Conservation (phyloP, 2,888 invertebrate species). For the Cosmorhoe ocellata region DNA sequence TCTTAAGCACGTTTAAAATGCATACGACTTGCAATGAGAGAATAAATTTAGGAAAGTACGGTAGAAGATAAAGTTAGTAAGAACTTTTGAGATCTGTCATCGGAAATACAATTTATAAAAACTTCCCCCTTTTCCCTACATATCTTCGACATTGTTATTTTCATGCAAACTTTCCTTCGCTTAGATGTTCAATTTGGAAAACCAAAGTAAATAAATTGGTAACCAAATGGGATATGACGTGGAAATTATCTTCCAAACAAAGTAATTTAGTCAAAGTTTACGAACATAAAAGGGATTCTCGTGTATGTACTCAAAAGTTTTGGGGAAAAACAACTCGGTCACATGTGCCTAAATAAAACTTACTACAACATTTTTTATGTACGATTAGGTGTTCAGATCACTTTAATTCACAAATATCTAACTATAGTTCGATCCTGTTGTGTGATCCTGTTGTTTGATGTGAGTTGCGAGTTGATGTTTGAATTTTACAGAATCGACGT, state of each 20-base stretch:
- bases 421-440: too few species aligned
- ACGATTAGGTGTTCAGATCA: too few species aligned
- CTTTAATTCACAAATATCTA: too few species aligned
- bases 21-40: constrained; percentile 9
- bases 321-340: constrained; percentile 9
- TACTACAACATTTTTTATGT: too few species aligned
- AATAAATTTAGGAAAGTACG: constrained; percentile 1
- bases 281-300: background rate
- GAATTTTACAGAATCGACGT: too few species aligned
- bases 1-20: constrained; percentile 3
- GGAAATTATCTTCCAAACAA: constrained; percentile 3
- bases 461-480: too few species aligned
- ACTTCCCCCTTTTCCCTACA: too few species aligned
- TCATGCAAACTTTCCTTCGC: too few species aligned
- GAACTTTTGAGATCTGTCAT: too few species aligned
- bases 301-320: constrained; percentile 1
- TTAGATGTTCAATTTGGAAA: too few species aligned
- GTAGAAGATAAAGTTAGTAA: background rate
- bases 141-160: background rate
- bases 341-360: background rate
- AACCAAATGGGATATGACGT: background rate
- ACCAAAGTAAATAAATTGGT: background rate
- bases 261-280: background rate
- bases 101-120: too few species aligned
- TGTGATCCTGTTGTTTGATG: too few species aligned